Conservation (phyloP, 2,797 vertebrate genomes). For the Molossus alvarezi region DNA sequence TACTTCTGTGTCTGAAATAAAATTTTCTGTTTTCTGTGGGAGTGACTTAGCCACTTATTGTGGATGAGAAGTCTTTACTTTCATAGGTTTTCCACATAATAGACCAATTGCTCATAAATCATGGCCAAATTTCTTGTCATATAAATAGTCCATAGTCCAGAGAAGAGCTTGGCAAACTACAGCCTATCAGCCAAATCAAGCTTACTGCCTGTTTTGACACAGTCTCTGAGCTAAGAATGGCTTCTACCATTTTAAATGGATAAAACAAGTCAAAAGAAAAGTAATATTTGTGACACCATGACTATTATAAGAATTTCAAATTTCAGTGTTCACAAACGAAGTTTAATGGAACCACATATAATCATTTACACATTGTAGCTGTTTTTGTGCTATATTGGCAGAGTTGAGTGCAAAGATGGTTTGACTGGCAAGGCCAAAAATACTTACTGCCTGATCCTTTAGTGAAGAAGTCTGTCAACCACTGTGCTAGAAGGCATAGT, state of each 20-base stretch:
- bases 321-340: not conserved
- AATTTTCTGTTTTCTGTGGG: not conserved
- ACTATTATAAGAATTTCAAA: slow-evolving; percentile 37
- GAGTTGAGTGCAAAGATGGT: not conserved
- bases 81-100: not conserved
- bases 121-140: not conserved
- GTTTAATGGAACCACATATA: slow-evolving; percentile 1
- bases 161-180: not conserved
- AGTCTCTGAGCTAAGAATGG: not conserved
- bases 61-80: not conserved
- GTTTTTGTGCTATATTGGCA: not conserved
- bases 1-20: not conserved
- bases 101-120: not conserved
- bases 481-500: not conserved
- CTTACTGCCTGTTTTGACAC: not conserved
- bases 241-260: not conserved
- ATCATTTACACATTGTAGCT: not conserved
- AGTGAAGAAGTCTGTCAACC: not conserved
- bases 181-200: not conserved
- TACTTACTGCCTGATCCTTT: not conserved
- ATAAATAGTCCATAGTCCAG: not conserved
- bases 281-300: not conserved
- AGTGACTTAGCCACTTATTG: not conserved
- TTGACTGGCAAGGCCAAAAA: not conserved
- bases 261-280: slow-evolving; percentile 22